Base-by-base conservation (phyloP, 2,797 vertebrate genomes). In the Mallotus villosus region DNA sequence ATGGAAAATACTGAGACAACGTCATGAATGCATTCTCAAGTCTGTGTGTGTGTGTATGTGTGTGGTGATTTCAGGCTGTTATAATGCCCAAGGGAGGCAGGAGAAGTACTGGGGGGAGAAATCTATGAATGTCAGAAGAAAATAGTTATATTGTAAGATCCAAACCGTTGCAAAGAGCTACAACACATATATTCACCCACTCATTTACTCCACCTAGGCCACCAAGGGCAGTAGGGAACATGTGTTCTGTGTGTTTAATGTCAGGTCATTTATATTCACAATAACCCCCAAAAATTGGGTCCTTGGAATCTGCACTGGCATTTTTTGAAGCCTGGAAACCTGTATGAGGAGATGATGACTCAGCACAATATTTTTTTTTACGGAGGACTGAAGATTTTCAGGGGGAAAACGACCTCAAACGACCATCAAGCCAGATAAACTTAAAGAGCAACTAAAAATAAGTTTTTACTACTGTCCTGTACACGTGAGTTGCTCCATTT, bases 281-380 rank as follows among this genome's bases (percentile, higher is more conserved):
- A 55, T 75, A 0, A 4, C 2, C 4, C 4, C 4, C 1, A 78
- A 75, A 79, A 76, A 67, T 74, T 53, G 14, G 51, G 76, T 75
- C 77, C 55, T 61, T 27, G 67, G 17, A 34, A 63, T n/a, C 60
- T 68, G 67, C 63, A 7, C 17, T 21, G 63, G 53, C 27, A 63
- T 41, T 71, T 70, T 71, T 66, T 2, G 1, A 66, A 49, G 63
- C 46, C 8, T 75, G 53, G 63, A 79, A 65, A 76, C 71, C 74
- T 67, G 63, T 46, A 46, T 32, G 21, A 11, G 74, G 68, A 49
- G 84, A 51, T 29, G 27, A 75, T 78, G 76, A 84, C 70, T 84
- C 76, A 79, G 74, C 76, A 74, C 34, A 70, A 19, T 17, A 49
- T 11, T 14, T 2, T 41, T 14, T 46, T 34, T 34, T 34, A 49